Conservation (phyloP, 2,113 vertebrate genomes). For the Dasyurus viverrinus region DNA sequence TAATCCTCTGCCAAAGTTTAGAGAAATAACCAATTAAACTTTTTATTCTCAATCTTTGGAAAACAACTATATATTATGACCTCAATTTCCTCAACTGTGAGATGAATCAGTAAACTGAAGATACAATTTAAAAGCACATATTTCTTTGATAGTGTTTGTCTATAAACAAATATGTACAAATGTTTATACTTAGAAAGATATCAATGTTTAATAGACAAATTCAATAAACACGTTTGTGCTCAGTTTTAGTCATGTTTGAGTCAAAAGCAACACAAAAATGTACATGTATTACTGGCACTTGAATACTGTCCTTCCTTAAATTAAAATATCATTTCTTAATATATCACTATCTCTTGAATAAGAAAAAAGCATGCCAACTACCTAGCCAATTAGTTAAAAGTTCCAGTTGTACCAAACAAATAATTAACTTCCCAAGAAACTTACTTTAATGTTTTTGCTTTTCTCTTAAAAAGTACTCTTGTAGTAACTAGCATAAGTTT, state of each 20-base stretch:
- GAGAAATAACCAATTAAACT: conserved; percentile 44
- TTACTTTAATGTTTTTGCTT: conserved; percentile 41
- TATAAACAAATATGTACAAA: neutral
- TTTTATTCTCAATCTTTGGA: conserved; percentile 36
- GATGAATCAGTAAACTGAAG: neutral
- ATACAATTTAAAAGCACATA: neutral
- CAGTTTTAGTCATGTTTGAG: conserved; percentile 46
- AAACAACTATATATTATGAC: conserved; percentile 46
- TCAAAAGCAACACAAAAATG: conserved; percentile 57
- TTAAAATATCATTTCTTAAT: conserved; percentile 64
- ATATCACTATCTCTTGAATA: neutral
- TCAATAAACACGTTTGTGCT: conserved; percentile 46
- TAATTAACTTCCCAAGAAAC: conserved; percentile 60
- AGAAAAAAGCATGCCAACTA: conserved; percentile 37
- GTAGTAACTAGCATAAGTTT: conserved; percentile 59
- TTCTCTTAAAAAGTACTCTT: conserved; percentile 43
- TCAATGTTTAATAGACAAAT: neutral
- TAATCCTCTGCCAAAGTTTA: conserved; percentile 40
- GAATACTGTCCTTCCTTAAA: conserved; percentile 49
- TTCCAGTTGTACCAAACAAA: conserved; percentile 20
- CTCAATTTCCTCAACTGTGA: neutral
- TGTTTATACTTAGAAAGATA: neutral
- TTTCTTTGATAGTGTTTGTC: neutral
- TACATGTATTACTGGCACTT: conserved; percentile 32
- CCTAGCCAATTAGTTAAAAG: conserved; percentile 46